These are phyloP conservation scores for Myiozetetes cayanensis DNA, from an alignment of 2,113 vertebrate species.

Conservation along the genomic window DNA sequence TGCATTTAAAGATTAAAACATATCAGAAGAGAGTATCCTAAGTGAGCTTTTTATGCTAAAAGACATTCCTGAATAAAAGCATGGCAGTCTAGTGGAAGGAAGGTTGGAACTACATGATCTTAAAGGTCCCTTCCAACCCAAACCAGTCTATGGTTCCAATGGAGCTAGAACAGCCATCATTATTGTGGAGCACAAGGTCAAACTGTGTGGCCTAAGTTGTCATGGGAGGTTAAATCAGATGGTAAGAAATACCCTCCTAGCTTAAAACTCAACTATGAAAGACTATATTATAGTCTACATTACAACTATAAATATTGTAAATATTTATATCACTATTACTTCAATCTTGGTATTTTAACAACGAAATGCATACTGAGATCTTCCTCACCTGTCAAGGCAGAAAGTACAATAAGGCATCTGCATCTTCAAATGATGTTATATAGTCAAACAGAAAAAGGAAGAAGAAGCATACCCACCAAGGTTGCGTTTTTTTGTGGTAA, in stretches of 20 bases:
- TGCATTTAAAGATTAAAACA: background rate
- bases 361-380: background rate
- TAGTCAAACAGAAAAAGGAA: background rate
- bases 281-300: background rate
- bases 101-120: background rate
- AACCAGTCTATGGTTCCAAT: background rate
- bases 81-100: background rate
- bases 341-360: background rate
- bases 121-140: background rate
- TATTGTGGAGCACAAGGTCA: background rate
- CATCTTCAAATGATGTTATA: background rate
- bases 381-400: background rate
- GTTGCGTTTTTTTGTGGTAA: conserved; percentile 71
- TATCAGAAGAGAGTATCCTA: background rate
- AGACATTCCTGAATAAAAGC: background rate
- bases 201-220: background rate
- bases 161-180: background rate
- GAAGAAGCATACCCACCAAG: conserved; percentile 76
- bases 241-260: background rate
- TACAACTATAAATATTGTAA: background rate
- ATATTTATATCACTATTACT: background rate
- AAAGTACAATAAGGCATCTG: background rate
- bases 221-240: background rate
- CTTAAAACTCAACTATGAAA: background rate
- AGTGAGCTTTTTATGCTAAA: background rate